phyloP scores from a whole-genome alignment of 2,888 invertebrate genomes.

The Lacanobia wlatinum region DNA sequence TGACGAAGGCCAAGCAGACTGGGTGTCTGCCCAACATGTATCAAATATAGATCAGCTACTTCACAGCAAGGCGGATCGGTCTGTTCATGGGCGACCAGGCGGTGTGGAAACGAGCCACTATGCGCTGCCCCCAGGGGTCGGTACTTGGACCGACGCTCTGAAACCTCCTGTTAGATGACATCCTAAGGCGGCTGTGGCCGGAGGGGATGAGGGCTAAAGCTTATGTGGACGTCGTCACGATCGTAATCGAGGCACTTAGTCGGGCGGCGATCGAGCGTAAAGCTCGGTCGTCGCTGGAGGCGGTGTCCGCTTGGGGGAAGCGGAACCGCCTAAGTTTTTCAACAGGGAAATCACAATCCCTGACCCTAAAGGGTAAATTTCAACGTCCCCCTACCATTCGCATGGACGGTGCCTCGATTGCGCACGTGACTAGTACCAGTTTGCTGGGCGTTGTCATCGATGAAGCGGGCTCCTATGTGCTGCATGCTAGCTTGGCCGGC shows the following conservation, averaged over 20 bases:
- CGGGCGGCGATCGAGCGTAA: conserved; percentile 53
- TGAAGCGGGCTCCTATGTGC: conserved; percentile 22
- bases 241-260: conserved; percentile 44
- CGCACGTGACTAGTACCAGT: neutral
- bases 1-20: no score
- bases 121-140: no score
- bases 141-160: no score
- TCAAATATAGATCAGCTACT: no score
- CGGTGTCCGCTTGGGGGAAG: conserved; percentile 40
- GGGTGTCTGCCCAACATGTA: no score
- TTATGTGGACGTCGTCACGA: no score
- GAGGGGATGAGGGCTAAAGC: no score
- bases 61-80: no score
- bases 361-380: conserved; percentile 49
- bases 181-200: no score
- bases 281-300: neutral
- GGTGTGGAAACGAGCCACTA: neutral
- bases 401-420: conserved; percentile 3
- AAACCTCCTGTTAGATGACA: no score
- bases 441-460: conserved; percentile 11
- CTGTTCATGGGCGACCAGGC: conserved; percentile 19
- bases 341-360: conserved; percentile 43
- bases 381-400: neutral
- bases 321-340: conserved; percentile 61
- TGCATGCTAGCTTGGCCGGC: conserved; percentile 52